Percentiles rank a stretch among this genome's conserved stretches.
These are phyloP conservation scores for Clarias macrocephalus DNA, from an alignment of 2,113 vertebrate genomes.

Conservation along the genomic window DNA sequence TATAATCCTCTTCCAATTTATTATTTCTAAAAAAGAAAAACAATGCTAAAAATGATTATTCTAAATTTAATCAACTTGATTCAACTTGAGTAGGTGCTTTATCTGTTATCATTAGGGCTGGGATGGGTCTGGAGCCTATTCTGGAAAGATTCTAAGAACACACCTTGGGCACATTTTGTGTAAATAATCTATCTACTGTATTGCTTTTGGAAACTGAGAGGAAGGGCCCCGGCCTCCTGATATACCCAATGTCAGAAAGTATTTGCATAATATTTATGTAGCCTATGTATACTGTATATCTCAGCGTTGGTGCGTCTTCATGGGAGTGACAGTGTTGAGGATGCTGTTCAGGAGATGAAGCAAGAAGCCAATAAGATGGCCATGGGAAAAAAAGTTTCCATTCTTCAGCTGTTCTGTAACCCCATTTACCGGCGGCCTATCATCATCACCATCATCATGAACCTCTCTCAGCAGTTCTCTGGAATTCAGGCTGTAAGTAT, in stretches of 20 bases:
- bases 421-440: constrained; percentile 85
- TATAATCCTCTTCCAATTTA: too few species aligned
- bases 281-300: background rate
- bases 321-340: constrained; percentile 77
- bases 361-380: constrained; percentile 86
- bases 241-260: too few species aligned
- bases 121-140: too few species aligned
- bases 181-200: too few species aligned
- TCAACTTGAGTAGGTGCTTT: too few species aligned
- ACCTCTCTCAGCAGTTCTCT: constrained; percentile 95
- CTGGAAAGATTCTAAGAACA: too few species aligned
- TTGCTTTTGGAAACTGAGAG: too few species aligned
- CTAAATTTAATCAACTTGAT: too few species aligned
- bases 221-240: background rate
- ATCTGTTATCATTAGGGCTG: too few species aligned
- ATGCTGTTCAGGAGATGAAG: constrained; percentile 91
- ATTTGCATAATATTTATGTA: background rate
- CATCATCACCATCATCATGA: constrained; percentile 86
- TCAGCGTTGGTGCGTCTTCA: constrained; percentile 83
- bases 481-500: constrained; percentile 96
- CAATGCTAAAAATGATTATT: too few species aligned
- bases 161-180: too few species aligned
- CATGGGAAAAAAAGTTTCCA: constrained; percentile 84
- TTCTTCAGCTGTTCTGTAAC: constrained; percentile 84
- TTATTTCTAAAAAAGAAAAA: too few species aligned